Evolutionary conservation across 1,140 invertebrate genomes (phyloP).

Genomic region (Liolophura sinensis): DNA sequence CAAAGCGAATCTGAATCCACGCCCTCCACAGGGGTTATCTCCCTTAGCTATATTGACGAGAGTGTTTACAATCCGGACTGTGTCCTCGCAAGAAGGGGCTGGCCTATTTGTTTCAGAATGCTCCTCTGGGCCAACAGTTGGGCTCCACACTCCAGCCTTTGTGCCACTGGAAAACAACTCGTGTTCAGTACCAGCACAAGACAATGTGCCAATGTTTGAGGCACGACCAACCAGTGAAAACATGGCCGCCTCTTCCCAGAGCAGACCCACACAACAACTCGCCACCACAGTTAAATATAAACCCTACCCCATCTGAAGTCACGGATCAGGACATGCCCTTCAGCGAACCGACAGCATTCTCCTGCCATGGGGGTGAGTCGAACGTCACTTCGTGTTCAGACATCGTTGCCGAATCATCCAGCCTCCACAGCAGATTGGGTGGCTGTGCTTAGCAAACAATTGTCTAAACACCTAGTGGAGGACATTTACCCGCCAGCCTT

Average conservation of each 20-base stretch:
- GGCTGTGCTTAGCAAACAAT: conserved; percentile 32
- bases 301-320: background rate
- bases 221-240: too few relatives aligned
- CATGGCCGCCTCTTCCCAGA: background rate
- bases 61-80: too few relatives aligned
- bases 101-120: too few relatives aligned
- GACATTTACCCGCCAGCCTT: conserved; percentile 39
- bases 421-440: conserved; percentile 30
- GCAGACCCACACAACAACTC: background rate
- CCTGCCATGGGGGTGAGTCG: background rate
- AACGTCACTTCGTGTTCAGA: background rate
- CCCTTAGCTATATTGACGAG: too few relatives aligned
- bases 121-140: too few relatives aligned
- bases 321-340: background rate
- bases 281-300: background rate
- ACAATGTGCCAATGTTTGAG: too few relatives aligned
- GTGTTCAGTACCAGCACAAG: too few relatives aligned
- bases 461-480: conserved; percentile 33
- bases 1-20: too few relatives aligned
- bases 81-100: too few relatives aligned
- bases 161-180: too few relatives aligned
- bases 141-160: too few relatives aligned
- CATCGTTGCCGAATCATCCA: background rate
- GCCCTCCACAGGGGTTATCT: too few relatives aligned
- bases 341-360: background rate